Evolutionary conservation across 1,140 invertebrate genomes (phyloP).

Genomic region (Nymphalis io): DNA sequence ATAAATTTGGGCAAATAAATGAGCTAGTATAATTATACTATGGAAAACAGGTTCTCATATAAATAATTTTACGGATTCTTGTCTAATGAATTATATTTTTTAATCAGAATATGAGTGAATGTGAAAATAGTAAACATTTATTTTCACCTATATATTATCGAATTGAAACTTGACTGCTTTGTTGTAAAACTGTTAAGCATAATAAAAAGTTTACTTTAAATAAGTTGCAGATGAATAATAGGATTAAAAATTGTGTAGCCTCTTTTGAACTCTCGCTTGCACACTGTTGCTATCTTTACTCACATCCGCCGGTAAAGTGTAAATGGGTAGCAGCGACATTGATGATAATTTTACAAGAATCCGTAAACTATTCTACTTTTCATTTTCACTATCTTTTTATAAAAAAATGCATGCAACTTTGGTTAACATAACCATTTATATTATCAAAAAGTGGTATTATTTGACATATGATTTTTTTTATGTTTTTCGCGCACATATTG

Average conservation of each 20-base stretch:
- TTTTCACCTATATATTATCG: too few relatives aligned
- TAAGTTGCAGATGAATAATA: too few relatives aligned
- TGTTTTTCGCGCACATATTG: background rate
- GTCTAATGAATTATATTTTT: background rate
- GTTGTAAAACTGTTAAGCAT: too few relatives aligned
- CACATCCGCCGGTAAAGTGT: too few relatives aligned
- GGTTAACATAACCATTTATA: background rate
- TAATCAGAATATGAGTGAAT: too few relatives aligned
- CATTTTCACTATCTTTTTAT: background rate
- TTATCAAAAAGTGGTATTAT: background rate
- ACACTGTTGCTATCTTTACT: too few relatives aligned
- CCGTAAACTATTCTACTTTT: slow-evolving; percentile 1
- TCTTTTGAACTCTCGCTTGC: too few relatives aligned
- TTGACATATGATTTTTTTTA: background rate
- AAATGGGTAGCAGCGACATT: too few relatives aligned
- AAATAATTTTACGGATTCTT: background rate
- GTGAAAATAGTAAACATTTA: too few relatives aligned
- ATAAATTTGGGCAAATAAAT: background rate
- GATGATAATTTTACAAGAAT: background rate
- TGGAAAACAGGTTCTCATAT: background rate
- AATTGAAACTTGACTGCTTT: too few relatives aligned
- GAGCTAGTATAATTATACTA: background rate
- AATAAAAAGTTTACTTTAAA: too few relatives aligned
- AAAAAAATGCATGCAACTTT: background rate
- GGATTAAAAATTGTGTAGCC: too few relatives aligned